A percentile compares a stretch with the other conserved stretches of the same genome.
These are phyloP conservation scores for Tiphia femorata DNA, from an alignment of 2,888 invertebrate genomes.

Conservation along the genomic window DNA sequence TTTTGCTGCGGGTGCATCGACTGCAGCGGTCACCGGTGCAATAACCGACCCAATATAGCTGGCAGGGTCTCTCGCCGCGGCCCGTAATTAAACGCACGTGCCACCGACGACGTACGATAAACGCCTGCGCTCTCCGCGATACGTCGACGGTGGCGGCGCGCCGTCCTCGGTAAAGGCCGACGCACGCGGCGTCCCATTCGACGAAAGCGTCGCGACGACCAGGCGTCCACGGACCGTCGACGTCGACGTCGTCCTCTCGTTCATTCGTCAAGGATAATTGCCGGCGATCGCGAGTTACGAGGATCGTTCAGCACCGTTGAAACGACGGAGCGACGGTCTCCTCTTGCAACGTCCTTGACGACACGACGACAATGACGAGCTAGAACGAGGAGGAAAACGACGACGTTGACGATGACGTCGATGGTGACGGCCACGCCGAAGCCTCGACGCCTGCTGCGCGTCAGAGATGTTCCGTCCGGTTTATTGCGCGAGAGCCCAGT, in stretches of 20 bases:
- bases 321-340: slow-evolving; percentile 14
- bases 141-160: background rate
- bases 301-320: slow-evolving; percentile 34
- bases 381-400: too few relatives aligned
- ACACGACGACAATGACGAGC: too few relatives aligned
- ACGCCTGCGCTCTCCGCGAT: background rate
- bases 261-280: slow-evolving; percentile 32
- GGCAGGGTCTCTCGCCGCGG: slow-evolving; percentile 23
- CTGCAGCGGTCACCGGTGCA: too few relatives aligned
- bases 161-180: too few relatives aligned
- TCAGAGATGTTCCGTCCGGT: too few relatives aligned
- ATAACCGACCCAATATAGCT: slow-evolving; percentile 25
- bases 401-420: too few relatives aligned
- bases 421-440: too few relatives aligned
- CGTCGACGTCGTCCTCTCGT: background rate
- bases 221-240: slow-evolving; percentile 4
- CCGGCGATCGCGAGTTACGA: slow-evolving; percentile 42
- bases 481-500: too few relatives aligned
- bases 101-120: slow-evolving; percentile 13
- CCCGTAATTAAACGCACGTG: slow-evolving; percentile 43
- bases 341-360: slow-evolving; percentile 29
- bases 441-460: too few relatives aligned
- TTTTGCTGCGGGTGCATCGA: too few relatives aligned
- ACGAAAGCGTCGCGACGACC: slow-evolving; percentile 26
- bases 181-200: slow-evolving; percentile 10